These are phyloP conservation scores for Eupsittula cactorum DNA, from an alignment of 2,113 vertebrate species.

Conservation along the genomic window DNA sequence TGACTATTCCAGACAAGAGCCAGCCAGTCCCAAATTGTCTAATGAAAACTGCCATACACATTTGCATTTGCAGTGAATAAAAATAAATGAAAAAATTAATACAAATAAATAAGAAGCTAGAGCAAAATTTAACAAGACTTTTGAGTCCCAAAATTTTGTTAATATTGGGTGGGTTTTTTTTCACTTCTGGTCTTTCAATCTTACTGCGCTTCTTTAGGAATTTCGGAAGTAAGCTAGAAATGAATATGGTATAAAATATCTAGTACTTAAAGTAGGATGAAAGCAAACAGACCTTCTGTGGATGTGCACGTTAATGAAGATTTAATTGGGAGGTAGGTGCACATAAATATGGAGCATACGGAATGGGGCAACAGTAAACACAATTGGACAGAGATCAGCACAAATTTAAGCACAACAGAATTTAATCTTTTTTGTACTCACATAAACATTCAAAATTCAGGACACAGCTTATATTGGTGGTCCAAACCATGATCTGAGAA, in stretches of 20 bases:
- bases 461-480: background rate
- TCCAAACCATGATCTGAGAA: background rate
- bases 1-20: background rate
- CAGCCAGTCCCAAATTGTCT: background rate
- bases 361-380: constrained; percentile 1
- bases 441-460: background rate
- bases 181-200: background rate
- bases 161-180: background rate
- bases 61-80: background rate
- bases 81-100: background rate
- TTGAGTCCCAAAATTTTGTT: background rate
- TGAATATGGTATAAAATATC: background rate
- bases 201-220: background rate
- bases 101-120: background rate
- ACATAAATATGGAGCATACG: background rate
- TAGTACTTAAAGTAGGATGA: background rate
- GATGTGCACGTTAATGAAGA: constrained; percentile 9
- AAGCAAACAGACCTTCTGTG: constrained; percentile 4
- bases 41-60: background rate
- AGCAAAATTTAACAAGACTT: background rate
- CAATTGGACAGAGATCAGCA: background rate
- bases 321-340: constrained; percentile 16
- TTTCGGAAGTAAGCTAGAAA: background rate
- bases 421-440: background rate
- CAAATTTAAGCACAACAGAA: background rate